Conservation (phyloP, 2,113 vertebrate species). For the Heterotis niloticus region DNA sequence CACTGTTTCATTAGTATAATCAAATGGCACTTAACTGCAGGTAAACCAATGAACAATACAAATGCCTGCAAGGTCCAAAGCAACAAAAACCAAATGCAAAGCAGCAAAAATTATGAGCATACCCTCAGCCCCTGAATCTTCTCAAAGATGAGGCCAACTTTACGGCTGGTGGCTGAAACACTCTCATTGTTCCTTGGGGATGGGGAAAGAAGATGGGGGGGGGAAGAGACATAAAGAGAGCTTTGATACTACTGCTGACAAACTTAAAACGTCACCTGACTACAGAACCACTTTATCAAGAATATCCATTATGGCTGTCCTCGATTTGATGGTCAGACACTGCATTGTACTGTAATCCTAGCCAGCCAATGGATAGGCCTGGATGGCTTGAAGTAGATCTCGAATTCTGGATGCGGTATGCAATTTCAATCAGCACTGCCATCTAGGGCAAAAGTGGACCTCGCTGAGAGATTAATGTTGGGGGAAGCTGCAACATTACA, state of each 20-base stretch:
- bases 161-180: slow-evolving; percentile 66
- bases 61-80: neutral
- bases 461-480: neutral
- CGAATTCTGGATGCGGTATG: neutral
- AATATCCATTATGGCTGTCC: neutral
- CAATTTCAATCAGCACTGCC: neutral
- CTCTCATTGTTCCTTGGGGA: slow-evolving; percentile 71
- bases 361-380: slow-evolving; percentile 18
- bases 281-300: neutral
- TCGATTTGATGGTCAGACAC: neutral
- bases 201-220: neutral
- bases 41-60: neutral
- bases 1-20: too few species aligned
- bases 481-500: neutral
- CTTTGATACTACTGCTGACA: neutral
- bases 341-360: slow-evolving; percentile 7
- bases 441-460: neutral
- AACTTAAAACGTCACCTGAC: neutral
- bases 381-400: neutral
- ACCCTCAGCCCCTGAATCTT: slow-evolving; percentile 75
- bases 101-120: slow-evolving; percentile 36
- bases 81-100: too few species aligned
- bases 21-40: neutral
- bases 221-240: slow-evolving; percentile 17
- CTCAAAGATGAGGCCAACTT: slow-evolving; percentile 72